phyloP scores from a whole-genome alignment of 2,797 vertebrate species.

The Pagetopsis macropterus region DNA sequence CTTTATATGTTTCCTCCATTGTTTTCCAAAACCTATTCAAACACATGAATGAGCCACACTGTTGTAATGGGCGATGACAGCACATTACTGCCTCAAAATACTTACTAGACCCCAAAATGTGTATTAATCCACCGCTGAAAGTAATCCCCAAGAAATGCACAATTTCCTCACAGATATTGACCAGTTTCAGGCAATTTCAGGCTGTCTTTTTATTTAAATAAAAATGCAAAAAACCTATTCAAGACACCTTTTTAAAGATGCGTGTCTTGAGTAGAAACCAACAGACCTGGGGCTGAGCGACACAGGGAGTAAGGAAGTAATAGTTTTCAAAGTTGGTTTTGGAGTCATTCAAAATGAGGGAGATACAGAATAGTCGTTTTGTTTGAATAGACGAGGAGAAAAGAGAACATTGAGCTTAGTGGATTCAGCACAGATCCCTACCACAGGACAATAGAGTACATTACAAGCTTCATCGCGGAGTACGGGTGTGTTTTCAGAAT shows the following conservation, averaged over 20 bases:
- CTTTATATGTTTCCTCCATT: neutral
- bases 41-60: neutral
- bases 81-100: neutral
- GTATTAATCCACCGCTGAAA: slow-evolving; percentile 5
- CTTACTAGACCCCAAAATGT: neutral
- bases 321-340: neutral
- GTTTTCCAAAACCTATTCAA: slow-evolving; percentile 1
- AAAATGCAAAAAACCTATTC: neutral
- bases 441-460: neutral
- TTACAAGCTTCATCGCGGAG: neutral
- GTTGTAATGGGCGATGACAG: neutral
- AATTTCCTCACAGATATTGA: neutral
- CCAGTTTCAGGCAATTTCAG: neutral
- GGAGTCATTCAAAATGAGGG: neutral
- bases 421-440: slow-evolving; percentile 1
- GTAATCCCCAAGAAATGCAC: neutral
- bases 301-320: neutral
- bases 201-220: neutral
- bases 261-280: neutral
- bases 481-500: slow-evolving; percentile 3
- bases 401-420: neutral
- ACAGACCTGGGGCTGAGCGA: neutral
- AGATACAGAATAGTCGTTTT: neutral
- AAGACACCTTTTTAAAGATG: neutral
- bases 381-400: neutral